Evolutionary conservation across 2,888 invertebrate genomes (phyloP).

Genomic region (Synergus laeviventris): DNA sequence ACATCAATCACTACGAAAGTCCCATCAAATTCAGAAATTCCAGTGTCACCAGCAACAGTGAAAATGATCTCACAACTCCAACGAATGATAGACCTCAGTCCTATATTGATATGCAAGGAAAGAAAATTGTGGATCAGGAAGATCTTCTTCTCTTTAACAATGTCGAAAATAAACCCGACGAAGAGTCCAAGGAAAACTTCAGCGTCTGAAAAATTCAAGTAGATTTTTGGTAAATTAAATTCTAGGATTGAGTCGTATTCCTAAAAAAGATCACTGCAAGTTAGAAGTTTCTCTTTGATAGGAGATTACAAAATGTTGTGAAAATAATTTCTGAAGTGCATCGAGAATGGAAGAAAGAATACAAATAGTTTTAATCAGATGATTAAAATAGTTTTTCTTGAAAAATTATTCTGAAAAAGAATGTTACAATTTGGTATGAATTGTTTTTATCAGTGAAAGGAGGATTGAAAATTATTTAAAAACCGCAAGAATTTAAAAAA

Average conservation of each 20-base stretch:
- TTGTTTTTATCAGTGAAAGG: background rate
- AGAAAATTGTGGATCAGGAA: slow-evolving; percentile 57
- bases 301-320: background rate
- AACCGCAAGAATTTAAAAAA: background rate
- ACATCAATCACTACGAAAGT: slow-evolving; percentile 68
- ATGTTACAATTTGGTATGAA: background rate
- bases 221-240: background rate
- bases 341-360: background rate
- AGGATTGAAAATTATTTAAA: background rate
- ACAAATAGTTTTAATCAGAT: background rate
- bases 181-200: background rate
- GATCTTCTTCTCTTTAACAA: slow-evolving; percentile 64
- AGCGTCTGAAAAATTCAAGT: background rate
- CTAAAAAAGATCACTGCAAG: background rate
- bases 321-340: background rate
- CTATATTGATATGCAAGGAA: slow-evolving; percentile 73
- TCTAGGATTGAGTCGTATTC: background rate
- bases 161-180: slow-evolving; percentile 44
- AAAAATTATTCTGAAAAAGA: background rate
- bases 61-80: slow-evolving; percentile 66
- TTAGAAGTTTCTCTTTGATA: background rate
- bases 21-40: slow-evolving; percentile 68
- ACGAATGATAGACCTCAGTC: slow-evolving; percentile 66
- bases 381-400: background rate
- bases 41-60: slow-evolving; percentile 67